phyloP scores from a whole-genome alignment of 2,888 invertebrate species.

The Heteromyza rotundicornis region DNA sequence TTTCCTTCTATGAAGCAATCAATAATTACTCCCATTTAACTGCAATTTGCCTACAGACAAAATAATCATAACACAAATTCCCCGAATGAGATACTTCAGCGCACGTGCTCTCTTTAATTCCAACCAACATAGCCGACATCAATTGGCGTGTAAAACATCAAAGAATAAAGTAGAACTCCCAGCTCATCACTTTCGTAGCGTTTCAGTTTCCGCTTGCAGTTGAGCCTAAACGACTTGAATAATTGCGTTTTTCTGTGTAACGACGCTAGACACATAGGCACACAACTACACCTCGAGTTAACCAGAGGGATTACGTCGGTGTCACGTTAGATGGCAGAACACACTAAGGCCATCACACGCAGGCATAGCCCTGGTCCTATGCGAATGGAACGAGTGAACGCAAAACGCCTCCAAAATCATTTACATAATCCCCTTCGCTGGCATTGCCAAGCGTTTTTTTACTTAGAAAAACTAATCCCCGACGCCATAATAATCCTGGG shows the following conservation, averaged over 20 bases:
- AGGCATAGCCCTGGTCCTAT: not conserved
- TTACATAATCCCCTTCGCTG: not conserved
- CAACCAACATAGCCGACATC: no score
- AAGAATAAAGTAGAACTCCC: no score
- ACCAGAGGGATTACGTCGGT: not conserved
- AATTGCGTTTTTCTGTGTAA: not conserved
- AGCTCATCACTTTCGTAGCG: no score
- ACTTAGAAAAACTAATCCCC: not conserved
- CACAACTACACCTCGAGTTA: no score
- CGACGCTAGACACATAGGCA: not conserved
- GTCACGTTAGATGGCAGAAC: not conserved
- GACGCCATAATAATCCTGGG: not conserved
- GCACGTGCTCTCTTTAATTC: no score
- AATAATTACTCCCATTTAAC: no score
- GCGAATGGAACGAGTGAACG: not conserved
- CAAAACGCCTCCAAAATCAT: not conserved
- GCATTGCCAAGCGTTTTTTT: not conserved
- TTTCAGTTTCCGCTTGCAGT: no score
- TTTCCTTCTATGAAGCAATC: no score
- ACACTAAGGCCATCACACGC: not conserved
- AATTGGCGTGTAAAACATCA: no score
- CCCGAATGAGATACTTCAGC: no score
- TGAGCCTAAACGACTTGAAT: not conserved
- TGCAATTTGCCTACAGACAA: no score
- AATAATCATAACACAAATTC: no score